Evolutionary conservation across 2,888 invertebrate species (phyloP).

Genomic region (Drosophila paranaensis): DNA sequence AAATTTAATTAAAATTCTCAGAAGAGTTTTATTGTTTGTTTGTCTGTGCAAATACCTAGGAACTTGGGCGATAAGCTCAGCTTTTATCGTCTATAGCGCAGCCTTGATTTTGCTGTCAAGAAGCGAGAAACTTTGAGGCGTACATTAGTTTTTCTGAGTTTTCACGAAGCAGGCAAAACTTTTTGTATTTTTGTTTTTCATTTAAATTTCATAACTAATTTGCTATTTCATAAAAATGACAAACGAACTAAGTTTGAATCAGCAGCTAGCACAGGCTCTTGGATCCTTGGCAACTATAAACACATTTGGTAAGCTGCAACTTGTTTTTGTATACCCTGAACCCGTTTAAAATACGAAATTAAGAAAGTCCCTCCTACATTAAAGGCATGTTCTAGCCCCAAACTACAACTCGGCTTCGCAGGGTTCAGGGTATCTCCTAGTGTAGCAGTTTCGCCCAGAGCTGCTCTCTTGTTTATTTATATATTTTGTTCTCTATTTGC

Average conservation of each 20-base stretch:
- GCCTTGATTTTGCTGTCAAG: constrained; percentile 8
- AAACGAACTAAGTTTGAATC: constrained; percentile 14
- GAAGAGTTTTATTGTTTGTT: constrained; percentile 8
- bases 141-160: background rate
- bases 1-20: constrained; percentile 57
- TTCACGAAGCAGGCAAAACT: too few species aligned
- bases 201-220: background rate
- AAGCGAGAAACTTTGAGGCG: background rate
- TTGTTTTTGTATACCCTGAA: too few species aligned
- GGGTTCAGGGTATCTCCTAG: too few species aligned
- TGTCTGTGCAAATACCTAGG: background rate
- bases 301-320: constrained; percentile 12
- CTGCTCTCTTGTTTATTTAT: too few species aligned
- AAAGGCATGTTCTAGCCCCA: too few species aligned
- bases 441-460: too few species aligned
- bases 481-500: too few species aligned
- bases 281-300: background rate
- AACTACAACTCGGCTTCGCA: too few species aligned
- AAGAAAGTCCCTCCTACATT: too few species aligned
- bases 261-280: constrained; percentile 10
- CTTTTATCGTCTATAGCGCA: background rate
- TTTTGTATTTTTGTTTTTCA: too few species aligned
- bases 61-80: background rate
- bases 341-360: too few species aligned
- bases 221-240: background rate